A percentile compares a stretch with the other conserved stretches of the same genome.
These are phyloP conservation scores for Calypte anna DNA, from an alignment of 2,113 vertebrate genomes.

Conservation along the genomic window DNA sequence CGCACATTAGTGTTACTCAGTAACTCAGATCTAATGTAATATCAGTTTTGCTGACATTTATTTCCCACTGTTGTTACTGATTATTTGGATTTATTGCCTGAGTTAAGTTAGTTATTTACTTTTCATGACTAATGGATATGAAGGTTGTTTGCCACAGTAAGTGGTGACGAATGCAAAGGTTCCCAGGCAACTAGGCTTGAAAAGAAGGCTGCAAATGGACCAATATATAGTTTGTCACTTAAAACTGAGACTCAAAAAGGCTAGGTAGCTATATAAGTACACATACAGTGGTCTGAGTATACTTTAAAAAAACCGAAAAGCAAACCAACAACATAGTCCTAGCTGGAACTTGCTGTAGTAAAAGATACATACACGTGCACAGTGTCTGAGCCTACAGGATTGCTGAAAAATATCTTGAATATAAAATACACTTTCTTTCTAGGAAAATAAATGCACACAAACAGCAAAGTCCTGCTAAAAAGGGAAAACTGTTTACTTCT, in stretches of 20 bases:
- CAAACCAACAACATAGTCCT: background rate
- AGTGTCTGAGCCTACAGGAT: background rate
- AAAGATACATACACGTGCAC: background rate
- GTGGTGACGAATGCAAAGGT: background rate
- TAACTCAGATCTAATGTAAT: slow-evolving; percentile 28
- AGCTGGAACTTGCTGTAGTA: background rate
- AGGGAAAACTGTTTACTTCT: background rate
- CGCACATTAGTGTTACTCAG: slow-evolving; percentile 55
- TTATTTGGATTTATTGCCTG: slow-evolving; percentile 70
- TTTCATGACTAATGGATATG: slow-evolving; percentile 58
- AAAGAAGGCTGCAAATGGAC: background rate
- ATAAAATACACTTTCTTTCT: background rate
- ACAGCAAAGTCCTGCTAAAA: background rate
- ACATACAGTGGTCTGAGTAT: background rate
- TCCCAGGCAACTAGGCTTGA: slow-evolving; percentile 42
- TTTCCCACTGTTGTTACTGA: slow-evolving; percentile 60
- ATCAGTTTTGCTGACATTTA: slow-evolving; percentile 58
- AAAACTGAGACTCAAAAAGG: background rate
- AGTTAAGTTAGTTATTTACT: slow-evolving; percentile 63
- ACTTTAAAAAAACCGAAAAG: background rate
- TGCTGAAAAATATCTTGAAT: background rate
- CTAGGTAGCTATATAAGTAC: background rate
- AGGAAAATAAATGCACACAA: background rate
- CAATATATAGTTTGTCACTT: background rate
- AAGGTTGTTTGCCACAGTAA: slow-evolving; percentile 45